These are phyloP conservation scores for Leptobrachium leishanense DNA, from an alignment of 2,113 vertebrate genomes.

Conservation along the genomic window DNA sequence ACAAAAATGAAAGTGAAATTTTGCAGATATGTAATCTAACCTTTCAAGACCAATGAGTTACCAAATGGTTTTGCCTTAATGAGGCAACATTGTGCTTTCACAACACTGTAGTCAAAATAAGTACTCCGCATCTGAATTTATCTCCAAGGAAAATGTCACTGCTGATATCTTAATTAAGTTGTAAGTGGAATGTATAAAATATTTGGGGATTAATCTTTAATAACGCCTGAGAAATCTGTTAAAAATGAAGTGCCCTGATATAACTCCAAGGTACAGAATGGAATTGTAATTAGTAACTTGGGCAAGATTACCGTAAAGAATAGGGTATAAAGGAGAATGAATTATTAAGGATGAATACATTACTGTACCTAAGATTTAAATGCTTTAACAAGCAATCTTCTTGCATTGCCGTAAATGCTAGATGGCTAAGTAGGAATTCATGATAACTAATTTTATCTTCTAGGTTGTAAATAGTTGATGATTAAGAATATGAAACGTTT, in stretches of 20 bases:
- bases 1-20: slow-evolving; percentile 1
- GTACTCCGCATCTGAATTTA: slow-evolving; percentile 21
- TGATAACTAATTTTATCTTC: slow-evolving; percentile 23
- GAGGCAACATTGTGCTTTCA: slow-evolving; percentile 25
- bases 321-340: slow-evolving; percentile 21
- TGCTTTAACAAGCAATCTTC: slow-evolving; percentile 25
- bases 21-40: slow-evolving; percentile 17
- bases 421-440: slow-evolving; percentile 4
- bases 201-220: slow-evolving; percentile 45
- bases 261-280: slow-evolving; percentile 28
- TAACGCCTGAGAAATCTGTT: slow-evolving; percentile 40
- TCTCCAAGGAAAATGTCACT: slow-evolving; percentile 40
- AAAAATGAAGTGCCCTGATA: slow-evolving; percentile 32
- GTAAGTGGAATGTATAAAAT: slow-evolving; percentile 42
- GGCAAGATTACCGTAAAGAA: slow-evolving; percentile 38
- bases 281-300: slow-evolving; percentile 41
- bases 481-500: slow-evolving; percentile 18
- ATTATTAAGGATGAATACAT: slow-evolving; percentile 34
- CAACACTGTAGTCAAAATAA: slow-evolving; percentile 29
- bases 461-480: slow-evolving; percentile 26
- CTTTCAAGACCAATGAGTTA: slow-evolving; percentile 20
- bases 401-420: slow-evolving; percentile 23
- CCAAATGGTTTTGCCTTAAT: slow-evolving; percentile 1
- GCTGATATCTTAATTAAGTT: slow-evolving; percentile 41
- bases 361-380: slow-evolving; percentile 30